phyloP scores from a whole-genome alignment of 1,140 invertebrate genomes.

The Danaus melanippus region DNA sequence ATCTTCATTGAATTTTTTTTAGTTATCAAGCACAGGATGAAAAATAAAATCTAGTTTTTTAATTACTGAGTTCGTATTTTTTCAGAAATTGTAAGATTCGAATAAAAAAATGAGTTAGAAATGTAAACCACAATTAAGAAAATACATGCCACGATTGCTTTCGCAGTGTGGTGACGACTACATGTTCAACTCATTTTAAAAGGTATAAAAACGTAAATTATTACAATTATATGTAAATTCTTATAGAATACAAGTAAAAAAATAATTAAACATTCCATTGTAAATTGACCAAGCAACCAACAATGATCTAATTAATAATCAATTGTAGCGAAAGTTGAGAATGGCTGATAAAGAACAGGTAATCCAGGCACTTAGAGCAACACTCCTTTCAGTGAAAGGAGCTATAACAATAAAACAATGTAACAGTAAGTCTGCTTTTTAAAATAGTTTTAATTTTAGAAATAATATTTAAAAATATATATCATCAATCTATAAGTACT shows the following conservation, averaged over 20 bases:
- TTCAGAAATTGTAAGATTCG: background rate
- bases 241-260: too few species aligned
- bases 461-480: too few species aligned
- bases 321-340: slow-evolving; percentile 6
- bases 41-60: background rate
- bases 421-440: slow-evolving; percentile 54
- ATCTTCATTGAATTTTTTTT: slow-evolving; percentile 9
- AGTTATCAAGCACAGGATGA: background rate
- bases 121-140: slow-evolving; percentile 11
- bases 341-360: slow-evolving; percentile 67
- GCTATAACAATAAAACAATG: slow-evolving; percentile 64
- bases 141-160: slow-evolving; percentile 9
- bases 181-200: slow-evolving; percentile 8
- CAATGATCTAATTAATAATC: background rate
- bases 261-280: too few species aligned
- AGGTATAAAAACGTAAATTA: background rate
- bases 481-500: background rate
- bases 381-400: slow-evolving; percentile 66
- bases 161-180: slow-evolving; percentile 19
- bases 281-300: too few species aligned
- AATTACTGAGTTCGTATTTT: background rate
- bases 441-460: slow-evolving; percentile 4
- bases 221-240: too few species aligned
- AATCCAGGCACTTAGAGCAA: slow-evolving; percentile 61
- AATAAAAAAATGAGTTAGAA: background rate